These are phyloP conservation scores for Lithosia quadra DNA, from an alignment of 2,888 invertebrate species.

Conservation along the genomic window DNA sequence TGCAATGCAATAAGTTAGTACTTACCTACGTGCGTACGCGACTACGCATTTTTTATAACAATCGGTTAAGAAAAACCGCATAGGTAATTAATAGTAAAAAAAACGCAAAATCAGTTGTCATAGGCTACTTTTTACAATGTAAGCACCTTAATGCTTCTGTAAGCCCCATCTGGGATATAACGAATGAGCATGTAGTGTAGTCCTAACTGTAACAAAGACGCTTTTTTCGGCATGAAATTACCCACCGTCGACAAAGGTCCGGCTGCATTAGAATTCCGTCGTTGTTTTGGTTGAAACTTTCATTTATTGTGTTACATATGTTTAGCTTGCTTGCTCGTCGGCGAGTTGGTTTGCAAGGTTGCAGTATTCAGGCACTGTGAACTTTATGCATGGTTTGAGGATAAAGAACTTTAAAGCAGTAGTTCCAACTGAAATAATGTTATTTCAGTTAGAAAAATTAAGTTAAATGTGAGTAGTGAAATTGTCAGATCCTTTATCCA, in stretches of 20 bases:
- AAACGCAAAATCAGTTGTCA: no score
- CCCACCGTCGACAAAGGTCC: conserved; percentile 39
- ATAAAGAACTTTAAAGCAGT: conserved; percentile 2
- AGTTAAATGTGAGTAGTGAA: no score
- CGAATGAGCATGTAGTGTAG: not conserved
- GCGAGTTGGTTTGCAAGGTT: conserved; percentile 13
- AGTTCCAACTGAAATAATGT: not conserved
- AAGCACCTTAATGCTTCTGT: no score
- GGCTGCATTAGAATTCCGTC: conserved; percentile 26
- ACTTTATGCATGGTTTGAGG: conserved; percentile 7
- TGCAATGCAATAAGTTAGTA: no score
- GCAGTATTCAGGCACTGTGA: conserved; percentile 4
- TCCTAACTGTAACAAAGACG: not conserved
- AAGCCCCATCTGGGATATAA: not conserved
- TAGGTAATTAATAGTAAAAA: no score
- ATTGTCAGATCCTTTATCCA: no score
- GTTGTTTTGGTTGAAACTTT: conserved; percentile 31
- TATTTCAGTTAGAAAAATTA: conserved; percentile 9
- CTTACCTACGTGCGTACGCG: no score
- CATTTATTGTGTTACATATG: conserved; percentile 28
- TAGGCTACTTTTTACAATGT: no score
- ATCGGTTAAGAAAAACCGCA: no score
- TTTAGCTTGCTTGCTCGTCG: conserved; percentile 28
- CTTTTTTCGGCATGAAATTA: conserved; percentile 45
- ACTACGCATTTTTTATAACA: no score